Conservation (phyloP, 1,140 invertebrate species). For the Orius laevigatus region DNA sequence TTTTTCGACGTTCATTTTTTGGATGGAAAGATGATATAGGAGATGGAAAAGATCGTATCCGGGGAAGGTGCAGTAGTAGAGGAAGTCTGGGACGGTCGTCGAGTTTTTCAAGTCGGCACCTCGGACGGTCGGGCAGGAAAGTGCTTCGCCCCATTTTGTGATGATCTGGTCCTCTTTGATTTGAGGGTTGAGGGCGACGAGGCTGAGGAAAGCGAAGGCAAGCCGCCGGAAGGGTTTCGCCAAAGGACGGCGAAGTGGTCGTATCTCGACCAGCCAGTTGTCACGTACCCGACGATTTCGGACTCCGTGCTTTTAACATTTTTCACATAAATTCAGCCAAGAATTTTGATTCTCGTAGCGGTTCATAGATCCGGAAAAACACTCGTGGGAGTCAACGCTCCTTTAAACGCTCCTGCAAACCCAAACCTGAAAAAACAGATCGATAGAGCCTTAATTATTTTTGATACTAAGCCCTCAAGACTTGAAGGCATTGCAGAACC, state of each 20-base stretch:
- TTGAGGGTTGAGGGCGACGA: constrained; percentile 21
- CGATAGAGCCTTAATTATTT: background rate
- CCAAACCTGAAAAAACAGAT: constrained; percentile 35
- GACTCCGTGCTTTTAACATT: background rate
- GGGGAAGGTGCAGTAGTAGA: constrained; percentile 7
- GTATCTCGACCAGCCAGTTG: constrained; percentile 24
- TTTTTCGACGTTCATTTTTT: constrained; percentile 11
- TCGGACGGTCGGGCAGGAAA: background rate
- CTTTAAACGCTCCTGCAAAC: constrained; percentile 46
- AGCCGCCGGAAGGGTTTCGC: constrained; percentile 43
- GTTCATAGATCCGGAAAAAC: constrained; percentile 32
- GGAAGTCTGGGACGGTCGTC: background rate
- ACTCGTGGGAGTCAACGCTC: constrained; percentile 32
- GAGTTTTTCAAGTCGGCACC: background rate
- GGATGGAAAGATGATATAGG: background rate
- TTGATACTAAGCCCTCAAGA: too few relatives aligned
- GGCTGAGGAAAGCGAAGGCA: constrained; percentile 37
- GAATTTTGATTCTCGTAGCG: constrained; percentile 24
- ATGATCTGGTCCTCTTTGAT: background rate
- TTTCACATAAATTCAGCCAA: constrained; percentile 15
- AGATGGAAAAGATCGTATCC: constrained; percentile 9
- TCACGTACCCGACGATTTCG: constrained; percentile 15
- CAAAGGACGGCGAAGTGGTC: constrained; percentile 50
- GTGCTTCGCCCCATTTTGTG: too few relatives aligned
- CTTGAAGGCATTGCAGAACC: too few relatives aligned